phyloP scores from a whole-genome alignment of 2,888 invertebrate genomes.

The Hymenopus coronatus region DNA sequence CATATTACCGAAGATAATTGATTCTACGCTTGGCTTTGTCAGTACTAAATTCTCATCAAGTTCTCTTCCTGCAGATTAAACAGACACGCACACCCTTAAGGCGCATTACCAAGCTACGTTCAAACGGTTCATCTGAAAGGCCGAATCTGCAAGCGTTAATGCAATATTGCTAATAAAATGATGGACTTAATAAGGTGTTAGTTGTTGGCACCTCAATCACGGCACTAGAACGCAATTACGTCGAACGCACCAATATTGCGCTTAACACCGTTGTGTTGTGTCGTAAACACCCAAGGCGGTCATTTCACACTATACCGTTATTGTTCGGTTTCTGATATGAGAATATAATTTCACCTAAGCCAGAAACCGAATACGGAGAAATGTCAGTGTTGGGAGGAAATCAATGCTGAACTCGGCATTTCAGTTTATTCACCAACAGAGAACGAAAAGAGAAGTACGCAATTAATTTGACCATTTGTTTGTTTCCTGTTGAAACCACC shows the following conservation, averaged over 20 bases:
- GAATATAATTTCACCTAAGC: no score
- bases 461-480: no score
- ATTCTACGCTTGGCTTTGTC: no score
- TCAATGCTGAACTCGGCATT: no score
- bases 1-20: no score
- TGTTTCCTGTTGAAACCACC: no score
- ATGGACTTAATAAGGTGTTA: neutral
- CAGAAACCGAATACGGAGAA: no score
- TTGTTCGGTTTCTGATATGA: neutral
- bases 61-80: no score
- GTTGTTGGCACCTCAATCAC: neutral
- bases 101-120: neutral
- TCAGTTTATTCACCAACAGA: no score
- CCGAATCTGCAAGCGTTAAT: neutral
- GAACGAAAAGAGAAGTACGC: no score
- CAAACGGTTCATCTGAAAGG: neutral
- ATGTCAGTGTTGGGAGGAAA: no score
- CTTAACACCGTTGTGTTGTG: neutral
- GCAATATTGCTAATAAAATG: neutral
- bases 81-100: neutral
- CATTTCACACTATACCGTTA: neutral
- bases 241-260: neutral
- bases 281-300: neutral
- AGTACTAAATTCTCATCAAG: no score
- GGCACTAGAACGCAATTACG: neutral